These are phyloP conservation scores for Liparis tanakae DNA, from an alignment of 2,797 vertebrate genomes.

Conservation along the genomic window DNA sequence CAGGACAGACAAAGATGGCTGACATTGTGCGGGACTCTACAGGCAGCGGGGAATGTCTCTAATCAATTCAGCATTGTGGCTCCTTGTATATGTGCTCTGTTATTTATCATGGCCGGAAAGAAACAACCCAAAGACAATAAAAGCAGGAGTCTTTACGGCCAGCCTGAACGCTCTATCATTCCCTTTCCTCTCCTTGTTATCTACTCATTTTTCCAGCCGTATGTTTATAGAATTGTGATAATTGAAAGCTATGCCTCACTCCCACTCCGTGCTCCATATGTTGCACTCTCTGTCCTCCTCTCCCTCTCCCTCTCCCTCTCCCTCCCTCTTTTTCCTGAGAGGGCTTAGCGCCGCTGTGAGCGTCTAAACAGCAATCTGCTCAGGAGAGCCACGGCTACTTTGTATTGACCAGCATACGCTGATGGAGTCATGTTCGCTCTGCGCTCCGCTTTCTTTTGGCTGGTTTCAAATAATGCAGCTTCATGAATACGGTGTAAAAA, in stretches of 20 bases:
- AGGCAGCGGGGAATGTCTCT: slow-evolving; percentile 78
- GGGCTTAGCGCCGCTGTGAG: slow-evolving; percentile 80
- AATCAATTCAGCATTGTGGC: slow-evolving; percentile 83
- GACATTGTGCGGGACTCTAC: slow-evolving; percentile 64
- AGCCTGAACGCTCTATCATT: slow-evolving; percentile 71
- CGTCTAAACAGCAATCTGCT: slow-evolving; percentile 80
- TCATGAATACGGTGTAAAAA: slow-evolving; percentile 35
- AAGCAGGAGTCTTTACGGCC: slow-evolving; percentile 48
- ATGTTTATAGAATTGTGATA: slow-evolving; percentile 76
- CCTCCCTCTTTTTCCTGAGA: slow-evolving; percentile 72
- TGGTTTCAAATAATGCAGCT: slow-evolving; percentile 46
- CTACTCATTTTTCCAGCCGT: slow-evolving; percentile 66
- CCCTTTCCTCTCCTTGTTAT: slow-evolving; percentile 64
- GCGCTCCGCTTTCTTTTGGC: slow-evolving; percentile 34
- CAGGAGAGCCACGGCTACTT: slow-evolving; percentile 73
- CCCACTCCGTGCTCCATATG: slow-evolving; percentile 77
- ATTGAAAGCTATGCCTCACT: slow-evolving; percentile 78
- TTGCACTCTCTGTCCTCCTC: slow-evolving; percentile 61
- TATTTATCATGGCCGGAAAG: slow-evolving; percentile 63
- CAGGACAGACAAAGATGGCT: slow-evolving; percentile 77
- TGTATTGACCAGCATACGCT: slow-evolving; percentile 50
- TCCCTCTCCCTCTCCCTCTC: slow-evolving; percentile 49
- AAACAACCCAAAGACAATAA: slow-evolving; percentile 59
- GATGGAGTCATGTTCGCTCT: slow-evolving; percentile 51
- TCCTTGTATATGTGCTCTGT: slow-evolving; percentile 65